phyloP scores from a whole-genome alignment of 2,797 vertebrate species.

The Phrynocephalus vlangalii region DNA sequence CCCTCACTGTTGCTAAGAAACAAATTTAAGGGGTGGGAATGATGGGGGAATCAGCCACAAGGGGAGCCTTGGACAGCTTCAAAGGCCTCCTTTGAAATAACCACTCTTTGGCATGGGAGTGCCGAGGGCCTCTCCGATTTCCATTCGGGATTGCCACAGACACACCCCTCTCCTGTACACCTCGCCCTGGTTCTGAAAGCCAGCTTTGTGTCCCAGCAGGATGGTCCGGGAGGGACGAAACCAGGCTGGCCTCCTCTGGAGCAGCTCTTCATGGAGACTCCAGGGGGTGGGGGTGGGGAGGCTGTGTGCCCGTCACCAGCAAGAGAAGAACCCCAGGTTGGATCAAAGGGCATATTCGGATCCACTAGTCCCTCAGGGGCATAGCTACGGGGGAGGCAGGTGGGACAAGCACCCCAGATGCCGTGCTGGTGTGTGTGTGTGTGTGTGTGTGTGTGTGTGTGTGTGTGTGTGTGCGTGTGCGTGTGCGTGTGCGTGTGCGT shows the following conservation, averaged over 20 bases:
- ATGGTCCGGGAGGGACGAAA: background rate
- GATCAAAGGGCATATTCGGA: no score
- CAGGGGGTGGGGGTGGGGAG: background rate
- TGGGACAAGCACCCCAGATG: no score
- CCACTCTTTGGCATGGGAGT: background rate
- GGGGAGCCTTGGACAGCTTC: background rate
- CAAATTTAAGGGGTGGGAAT: background rate
- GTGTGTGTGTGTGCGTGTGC: no score
- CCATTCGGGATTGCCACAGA: background rate
- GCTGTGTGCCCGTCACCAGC: no score
- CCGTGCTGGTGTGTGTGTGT: no score
- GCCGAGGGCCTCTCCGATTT: background rate
- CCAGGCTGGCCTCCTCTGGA: no score
- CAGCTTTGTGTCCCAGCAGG: background rate
- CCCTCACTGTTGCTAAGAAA: background rate
- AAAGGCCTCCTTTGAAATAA: constrained; percentile 10
- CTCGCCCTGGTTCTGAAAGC: constrained; percentile 3
- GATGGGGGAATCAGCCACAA: no score
- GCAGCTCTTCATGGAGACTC: background rate
- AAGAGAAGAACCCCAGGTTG: no score
- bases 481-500: no score
- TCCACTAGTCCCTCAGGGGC: no score
- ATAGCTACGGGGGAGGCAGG: no score
- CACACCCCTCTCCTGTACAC: background rate
- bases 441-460: no score